Evolutionary conservation across 2,888 invertebrate genomes (phyloP), one percentile per base, ranked within the genome.

Genomic region (Drosophila diplacantha): DNA sequence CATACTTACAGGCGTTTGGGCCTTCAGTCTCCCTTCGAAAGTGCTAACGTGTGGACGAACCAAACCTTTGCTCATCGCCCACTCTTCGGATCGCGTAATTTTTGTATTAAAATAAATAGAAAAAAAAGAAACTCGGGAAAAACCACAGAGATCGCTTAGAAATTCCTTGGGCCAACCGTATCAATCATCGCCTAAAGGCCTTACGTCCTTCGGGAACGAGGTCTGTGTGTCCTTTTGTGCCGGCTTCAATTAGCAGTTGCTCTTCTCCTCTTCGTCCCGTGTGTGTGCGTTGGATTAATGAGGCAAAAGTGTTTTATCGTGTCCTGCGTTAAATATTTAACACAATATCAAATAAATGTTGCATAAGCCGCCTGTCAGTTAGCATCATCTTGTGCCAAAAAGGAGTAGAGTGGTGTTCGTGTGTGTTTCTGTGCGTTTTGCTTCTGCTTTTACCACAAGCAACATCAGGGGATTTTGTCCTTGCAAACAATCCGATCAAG

Each of bases 241-340:
- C 62, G 60, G 78, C 78, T 77, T 75, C 66, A 59, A 74, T 75
- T 75, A 75, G 66, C 58, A 73, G 74, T 72, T 38, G 52, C 44
- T 39, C 43, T 35, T 50, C 47, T 16, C 26, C 31, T 55, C 26
- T 26, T 55, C 31, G 29, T 20, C 43, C 37, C 41, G 11, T 44
- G 26, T 59, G 53, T 62, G 51, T 69, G 66, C 58, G 35, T 59
- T 39, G 71, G 84, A 74, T 76, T 81, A 80, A 80, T 80, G 82
- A 81, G 84, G 73, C 74, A 71, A 76, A 80, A 83, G 82, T 80
- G 77, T 83, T 80, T 79, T 78, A 83, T 80, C 80, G 78, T 78
- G 78, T 81, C 78, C 71, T 81, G 75, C 66, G 72, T 71, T 83
- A 77, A 83, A 83, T 78, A 78, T 83, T 78, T 81, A 73, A 83